Conservation (phyloP, 1,140 invertebrate species). For the Coboldia fuscipes region DNA sequence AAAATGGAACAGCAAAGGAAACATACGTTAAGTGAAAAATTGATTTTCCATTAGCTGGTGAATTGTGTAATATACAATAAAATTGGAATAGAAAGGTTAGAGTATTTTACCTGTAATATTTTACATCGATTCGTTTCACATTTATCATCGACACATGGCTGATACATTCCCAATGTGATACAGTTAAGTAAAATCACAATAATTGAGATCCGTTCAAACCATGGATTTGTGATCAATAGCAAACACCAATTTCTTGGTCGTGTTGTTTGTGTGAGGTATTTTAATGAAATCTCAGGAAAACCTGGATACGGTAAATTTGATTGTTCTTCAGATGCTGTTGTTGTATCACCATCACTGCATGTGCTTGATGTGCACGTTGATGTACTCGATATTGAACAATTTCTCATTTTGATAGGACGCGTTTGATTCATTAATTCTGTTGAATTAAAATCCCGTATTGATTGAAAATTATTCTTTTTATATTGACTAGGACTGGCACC, state of each 20-base stretch:
- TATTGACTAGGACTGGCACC: too few species aligned
- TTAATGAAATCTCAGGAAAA: slow-evolving; percentile 60
- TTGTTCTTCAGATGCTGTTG: slow-evolving; percentile 28
- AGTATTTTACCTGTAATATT: slow-evolving; percentile 59
- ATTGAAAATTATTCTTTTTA: too few species aligned
- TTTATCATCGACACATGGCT: slow-evolving; percentile 90
- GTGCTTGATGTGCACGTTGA: slow-evolving; percentile 19
- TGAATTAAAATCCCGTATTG: too few species aligned
- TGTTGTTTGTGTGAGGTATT: slow-evolving; percentile 70
- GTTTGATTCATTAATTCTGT: too few species aligned
- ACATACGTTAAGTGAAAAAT: neutral
- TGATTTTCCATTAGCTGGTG: slow-evolving; percentile 1
- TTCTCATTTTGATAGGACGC: neutral
- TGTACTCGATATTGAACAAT: slow-evolving; percentile 7
- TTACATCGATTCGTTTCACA: slow-evolving; percentile 82
- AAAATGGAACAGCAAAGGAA: slow-evolving; percentile 15
- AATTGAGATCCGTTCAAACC: slow-evolving; percentile 98
- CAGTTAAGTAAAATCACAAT: slow-evolving; percentile 96
- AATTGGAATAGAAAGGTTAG: slow-evolving; percentile 2
- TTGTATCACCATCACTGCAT: slow-evolving; percentile 35
- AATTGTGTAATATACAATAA: slow-evolving; percentile 1
- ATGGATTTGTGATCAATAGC: slow-evolving; percentile 89
- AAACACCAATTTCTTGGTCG: slow-evolving; percentile 78
- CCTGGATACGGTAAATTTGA: slow-evolving; percentile 69
- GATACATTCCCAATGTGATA: slow-evolving; percentile 97